phyloP scores from a whole-genome alignment of 2,797 vertebrate species.

The Setipinna tenuifilis region DNA sequence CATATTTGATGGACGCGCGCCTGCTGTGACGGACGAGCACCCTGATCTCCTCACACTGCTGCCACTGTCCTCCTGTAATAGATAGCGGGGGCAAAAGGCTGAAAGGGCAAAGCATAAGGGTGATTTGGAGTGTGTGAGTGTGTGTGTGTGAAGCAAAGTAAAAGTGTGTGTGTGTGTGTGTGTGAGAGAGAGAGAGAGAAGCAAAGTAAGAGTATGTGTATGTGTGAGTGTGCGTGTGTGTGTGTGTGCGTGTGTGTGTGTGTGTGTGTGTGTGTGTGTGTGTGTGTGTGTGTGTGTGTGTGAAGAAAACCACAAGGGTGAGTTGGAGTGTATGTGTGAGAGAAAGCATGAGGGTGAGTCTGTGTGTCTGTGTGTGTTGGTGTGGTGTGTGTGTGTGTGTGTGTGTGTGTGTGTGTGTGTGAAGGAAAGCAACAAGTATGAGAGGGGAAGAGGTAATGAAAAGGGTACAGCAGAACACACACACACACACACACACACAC shows the following conservation, averaged over 20 bases:
- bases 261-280: slow-evolving; percentile 38
- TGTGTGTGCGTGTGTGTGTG: background rate
- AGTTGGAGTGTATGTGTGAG: too few species aligned
- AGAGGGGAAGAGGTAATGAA: background rate
- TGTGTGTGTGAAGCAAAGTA: background rate
- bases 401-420: too few species aligned
- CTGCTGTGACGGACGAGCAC: slow-evolving; percentile 30
- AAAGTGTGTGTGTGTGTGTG: too few species aligned
- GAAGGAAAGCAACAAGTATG: background rate
- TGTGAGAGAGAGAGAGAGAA: too few species aligned
- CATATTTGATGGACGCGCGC: slow-evolving; percentile 28
- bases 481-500: too few species aligned
- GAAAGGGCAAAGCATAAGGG: slow-evolving; percentile 43
- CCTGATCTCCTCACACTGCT: slow-evolving; percentile 35
- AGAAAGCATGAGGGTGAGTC: too few species aligned
- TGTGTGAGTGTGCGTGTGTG: slow-evolving; percentile 22
- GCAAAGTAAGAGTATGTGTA: too few species aligned
- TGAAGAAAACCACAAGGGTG: too few species aligned
- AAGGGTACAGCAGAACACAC: background rate
- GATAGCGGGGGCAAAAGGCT: slow-evolving; percentile 38
- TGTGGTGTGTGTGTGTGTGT: too few species aligned
- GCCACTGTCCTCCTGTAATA: background rate
- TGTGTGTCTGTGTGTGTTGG: too few species aligned
- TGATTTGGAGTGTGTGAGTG: slow-evolving; percentile 56
- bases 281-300: slow-evolving; percentile 23